Base-by-base conservation (phyloP, 2,113 vertebrate genomes). In the Pituophis catenifer region DNA sequence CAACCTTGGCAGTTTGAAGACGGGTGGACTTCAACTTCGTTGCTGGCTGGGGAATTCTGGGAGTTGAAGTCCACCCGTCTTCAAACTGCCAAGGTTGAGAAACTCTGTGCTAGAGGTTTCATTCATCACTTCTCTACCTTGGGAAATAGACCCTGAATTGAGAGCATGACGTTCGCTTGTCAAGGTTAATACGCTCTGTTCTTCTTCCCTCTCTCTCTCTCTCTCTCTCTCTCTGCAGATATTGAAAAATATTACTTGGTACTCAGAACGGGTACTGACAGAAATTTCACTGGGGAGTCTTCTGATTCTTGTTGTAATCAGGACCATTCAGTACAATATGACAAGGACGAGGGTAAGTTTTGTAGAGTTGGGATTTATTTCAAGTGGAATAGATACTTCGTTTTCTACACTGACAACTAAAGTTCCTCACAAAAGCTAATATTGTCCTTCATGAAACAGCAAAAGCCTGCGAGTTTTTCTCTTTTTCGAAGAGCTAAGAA, bases 251-350 rank as follows among this genome's bases (percentile, higher is more conserved):
- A 98, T 99, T 96, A 97, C 98, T 24, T 99, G 99, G 99, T 99
- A 99, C 96, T 98, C 99, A 19, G 99, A 99, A 95, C 98, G 99
- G 24, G 98, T 98, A 48, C 93, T 99, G 95, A 99, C 99, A 12
- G 99, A 99, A 96, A 99, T 99, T 97, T 99, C 99, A 5, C 97
- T 99, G 86, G 99, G 99, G 58, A 99, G 99, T 95, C 98, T 99
- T 93, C 98, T 99, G 94, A 99, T 99, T 94, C 96, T 99, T 58
- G 99, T 99, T 0, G 99, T 99, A 93, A 99, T 99, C 96, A 98
- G 99, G 97, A 99, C 99, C 95, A 99, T 99, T 96, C 99, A 99
- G 94, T 99, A 99, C 97, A 99, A 99, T 97, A 99, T 99, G 99
- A 99, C 99, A 8, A 97, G 99, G 89, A 99, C 99, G n/a, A 98